phyloP scores from a whole-genome alignment of 2,797 vertebrate species.

The Psittacula derbiana region DNA sequence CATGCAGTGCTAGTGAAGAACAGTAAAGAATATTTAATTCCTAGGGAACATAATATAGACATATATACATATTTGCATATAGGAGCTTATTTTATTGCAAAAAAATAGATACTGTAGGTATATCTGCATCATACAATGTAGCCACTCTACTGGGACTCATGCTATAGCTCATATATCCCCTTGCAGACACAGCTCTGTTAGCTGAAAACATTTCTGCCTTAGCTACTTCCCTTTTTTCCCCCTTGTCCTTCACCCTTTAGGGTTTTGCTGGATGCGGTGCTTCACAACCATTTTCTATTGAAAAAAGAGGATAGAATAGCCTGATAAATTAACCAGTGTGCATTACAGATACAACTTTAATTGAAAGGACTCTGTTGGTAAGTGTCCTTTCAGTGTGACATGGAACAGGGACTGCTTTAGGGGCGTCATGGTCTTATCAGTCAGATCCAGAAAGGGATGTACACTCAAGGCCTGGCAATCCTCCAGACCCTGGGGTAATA shows the following conservation, averaged over 20 bases:
- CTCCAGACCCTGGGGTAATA: not conserved
- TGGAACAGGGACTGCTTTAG: not conserved
- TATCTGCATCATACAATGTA: accelerated
- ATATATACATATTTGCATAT: not conserved
- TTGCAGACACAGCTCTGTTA: not conserved
- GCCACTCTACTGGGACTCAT: not conserved
- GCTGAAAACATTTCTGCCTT: not conserved
- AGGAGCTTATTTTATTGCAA: not conserved
- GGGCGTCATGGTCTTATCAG: not conserved
- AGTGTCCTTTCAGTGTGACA: not conserved
- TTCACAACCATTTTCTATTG: not conserved
- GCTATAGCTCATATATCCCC: not conserved
- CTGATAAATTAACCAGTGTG: not conserved
- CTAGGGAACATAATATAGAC: not conserved
- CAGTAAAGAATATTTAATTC: not conserved
- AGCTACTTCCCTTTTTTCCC: accelerated
- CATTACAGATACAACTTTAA: not conserved
- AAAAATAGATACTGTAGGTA: not conserved
- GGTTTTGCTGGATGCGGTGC: not conserved
- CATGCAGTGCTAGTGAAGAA: not conserved
- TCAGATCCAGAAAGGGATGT: not conserved
- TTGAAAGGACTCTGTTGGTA: not conserved
- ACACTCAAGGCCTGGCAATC: not conserved
- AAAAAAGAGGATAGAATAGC: not conserved
- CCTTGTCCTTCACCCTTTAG: not conserved